Conservation (phyloP, 1,140 invertebrate species). For the Kradibia gibbosae region DNA sequence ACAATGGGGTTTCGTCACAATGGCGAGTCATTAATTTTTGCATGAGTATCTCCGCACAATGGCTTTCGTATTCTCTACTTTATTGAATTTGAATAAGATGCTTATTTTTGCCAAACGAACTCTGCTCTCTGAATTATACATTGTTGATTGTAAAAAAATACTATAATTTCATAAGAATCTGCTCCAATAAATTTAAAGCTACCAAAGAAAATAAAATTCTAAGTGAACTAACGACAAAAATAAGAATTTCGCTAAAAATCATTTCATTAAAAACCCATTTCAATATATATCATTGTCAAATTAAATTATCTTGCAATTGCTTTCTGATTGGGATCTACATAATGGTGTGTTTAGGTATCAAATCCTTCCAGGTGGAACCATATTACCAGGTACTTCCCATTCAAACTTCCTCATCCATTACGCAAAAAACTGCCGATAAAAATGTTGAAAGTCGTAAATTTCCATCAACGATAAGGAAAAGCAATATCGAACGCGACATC, state of each 20-base stretch:
- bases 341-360: too few relatives aligned
- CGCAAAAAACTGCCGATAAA: background rate
- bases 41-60: background rate
- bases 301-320: background rate
- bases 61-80: background rate
- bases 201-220: too few relatives aligned
- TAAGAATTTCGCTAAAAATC: too few relatives aligned
- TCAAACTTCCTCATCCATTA: background rate
- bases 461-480: background rate
- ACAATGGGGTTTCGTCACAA: background rate
- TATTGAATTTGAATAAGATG: background rate
- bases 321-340: too few relatives aligned
- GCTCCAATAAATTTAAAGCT: too few relatives aligned
- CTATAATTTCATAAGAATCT: too few relatives aligned
- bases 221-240: too few relatives aligned
- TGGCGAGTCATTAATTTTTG: constrained; percentile 3
- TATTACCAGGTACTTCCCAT: background rate
- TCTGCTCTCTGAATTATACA: background rate
- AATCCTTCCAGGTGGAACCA: background rate
- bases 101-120: background rate
- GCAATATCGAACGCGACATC: background rate
- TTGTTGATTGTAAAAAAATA: too few relatives aligned
- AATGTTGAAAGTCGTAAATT: background rate
- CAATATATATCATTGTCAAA: background rate
- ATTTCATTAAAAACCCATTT: background rate